Conservation (phyloP, 2,888 invertebrate species). For the Oegoconia quadripuncta region DNA sequence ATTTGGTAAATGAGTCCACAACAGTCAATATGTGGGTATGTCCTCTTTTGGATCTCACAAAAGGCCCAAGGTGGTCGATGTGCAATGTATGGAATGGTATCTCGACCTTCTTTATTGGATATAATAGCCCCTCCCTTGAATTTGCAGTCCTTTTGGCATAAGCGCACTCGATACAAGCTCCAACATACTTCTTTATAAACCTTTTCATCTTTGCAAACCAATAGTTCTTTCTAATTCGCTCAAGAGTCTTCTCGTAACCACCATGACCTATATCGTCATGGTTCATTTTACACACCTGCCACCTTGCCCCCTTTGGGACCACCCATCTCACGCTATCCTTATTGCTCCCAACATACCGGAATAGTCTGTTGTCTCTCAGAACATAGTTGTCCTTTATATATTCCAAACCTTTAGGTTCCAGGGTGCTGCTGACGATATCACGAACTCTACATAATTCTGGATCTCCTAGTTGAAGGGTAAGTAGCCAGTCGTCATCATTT, state of each 20-base stretch:
- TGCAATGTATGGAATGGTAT: constrained; percentile 8
- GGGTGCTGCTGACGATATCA: constrained; percentile 6
- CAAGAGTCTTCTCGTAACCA: constrained; percentile 38
- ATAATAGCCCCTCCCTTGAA: constrained; percentile 3
- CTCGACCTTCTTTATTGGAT: constrained; percentile 7
- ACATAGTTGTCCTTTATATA: too few relatives aligned
- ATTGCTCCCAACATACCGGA: constrained; percentile 8
- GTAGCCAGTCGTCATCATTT: constrained; percentile 12
- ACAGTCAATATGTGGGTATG: background rate
- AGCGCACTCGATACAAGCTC: constrained; percentile 33
- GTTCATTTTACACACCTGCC: constrained; percentile 28
- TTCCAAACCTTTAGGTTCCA: constrained; percentile 7
- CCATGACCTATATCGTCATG: constrained; percentile 48
- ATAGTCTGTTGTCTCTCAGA: constrained; percentile 13
- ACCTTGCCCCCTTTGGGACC: constrained; percentile 30
- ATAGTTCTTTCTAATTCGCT: constrained; percentile 34
- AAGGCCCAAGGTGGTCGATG: too few relatives aligned
- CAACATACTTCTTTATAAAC: too few relatives aligned
- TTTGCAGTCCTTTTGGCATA: background rate
- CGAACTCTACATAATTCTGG: constrained; percentile 8
- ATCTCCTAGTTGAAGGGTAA: constrained; percentile 13
- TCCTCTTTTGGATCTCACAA: constrained; percentile 2
- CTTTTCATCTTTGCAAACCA: constrained; percentile 52
- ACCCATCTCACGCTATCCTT: constrained; percentile 26
- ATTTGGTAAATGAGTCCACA: constrained; percentile 2